Evolutionary conservation across 2,113 vertebrate genomes (phyloP).

Genomic region (Acanthisitta chloris): DNA sequence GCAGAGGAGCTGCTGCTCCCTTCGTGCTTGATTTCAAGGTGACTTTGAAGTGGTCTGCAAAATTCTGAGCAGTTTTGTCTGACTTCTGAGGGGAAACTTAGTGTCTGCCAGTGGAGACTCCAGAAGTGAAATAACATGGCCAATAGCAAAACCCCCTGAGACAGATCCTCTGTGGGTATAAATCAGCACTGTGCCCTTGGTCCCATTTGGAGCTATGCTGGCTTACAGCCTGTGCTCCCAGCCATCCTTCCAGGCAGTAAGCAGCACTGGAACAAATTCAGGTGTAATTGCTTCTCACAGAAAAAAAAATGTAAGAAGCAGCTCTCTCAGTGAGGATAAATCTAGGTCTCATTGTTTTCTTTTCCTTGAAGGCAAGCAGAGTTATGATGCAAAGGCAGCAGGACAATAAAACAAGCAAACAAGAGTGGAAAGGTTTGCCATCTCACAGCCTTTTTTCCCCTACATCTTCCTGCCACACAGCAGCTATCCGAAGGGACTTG

Average conservation of each 20-base stretch:
- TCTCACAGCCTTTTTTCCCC: not conserved
- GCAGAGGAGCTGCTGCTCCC: not conserved
- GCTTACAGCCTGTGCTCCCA: not conserved
- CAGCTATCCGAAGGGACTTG: not conserved
- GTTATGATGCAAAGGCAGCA: not conserved
- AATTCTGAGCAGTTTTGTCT: not conserved
- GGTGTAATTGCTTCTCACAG: not conserved
- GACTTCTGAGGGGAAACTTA: not conserved
- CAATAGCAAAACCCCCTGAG: not conserved
- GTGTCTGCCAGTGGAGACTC: not conserved
- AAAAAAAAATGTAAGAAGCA: not conserved
- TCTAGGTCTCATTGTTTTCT: not conserved
- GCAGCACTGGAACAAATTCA: not conserved
- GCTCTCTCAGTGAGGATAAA: not conserved
- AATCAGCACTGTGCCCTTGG: not conserved
- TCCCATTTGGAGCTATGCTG: not conserved
- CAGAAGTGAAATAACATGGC: not conserved
- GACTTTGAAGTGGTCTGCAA: not conserved
- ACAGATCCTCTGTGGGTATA: not conserved
- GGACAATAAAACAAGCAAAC: not conserved
- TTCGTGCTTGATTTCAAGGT: not conserved
- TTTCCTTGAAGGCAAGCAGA: conserved; percentile 22
- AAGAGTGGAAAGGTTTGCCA: not conserved
- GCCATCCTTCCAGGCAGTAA: accelerated
- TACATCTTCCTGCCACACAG: not conserved